phyloP scores from a whole-genome alignment of 2,888 invertebrate species.

The Cheiracanthium punctorium region DNA sequence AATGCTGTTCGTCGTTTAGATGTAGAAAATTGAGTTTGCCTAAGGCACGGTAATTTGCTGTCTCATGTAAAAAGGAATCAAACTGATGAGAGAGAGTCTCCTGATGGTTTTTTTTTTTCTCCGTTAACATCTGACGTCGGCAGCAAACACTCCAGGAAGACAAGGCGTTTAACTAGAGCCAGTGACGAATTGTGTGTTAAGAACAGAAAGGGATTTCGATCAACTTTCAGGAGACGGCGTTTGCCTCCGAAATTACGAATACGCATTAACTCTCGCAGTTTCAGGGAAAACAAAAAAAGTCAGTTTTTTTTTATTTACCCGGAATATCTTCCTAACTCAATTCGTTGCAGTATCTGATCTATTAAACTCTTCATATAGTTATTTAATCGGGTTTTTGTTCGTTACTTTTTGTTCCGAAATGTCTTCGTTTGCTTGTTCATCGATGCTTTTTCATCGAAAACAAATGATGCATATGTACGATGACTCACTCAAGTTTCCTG shows the following conservation, averaged over 20 bases:
- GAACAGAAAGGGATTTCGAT: neutral
- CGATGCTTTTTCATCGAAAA: too few relatives aligned
- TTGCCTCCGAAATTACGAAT: neutral
- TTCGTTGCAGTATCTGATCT: too few relatives aligned
- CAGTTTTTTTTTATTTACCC: too few relatives aligned
- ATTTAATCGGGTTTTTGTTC: too few relatives aligned
- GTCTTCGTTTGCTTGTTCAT: too few relatives aligned
- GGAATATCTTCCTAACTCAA: too few relatives aligned
- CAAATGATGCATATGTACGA: too few relatives aligned
- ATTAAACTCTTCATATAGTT: too few relatives aligned
- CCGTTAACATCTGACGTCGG: neutral
- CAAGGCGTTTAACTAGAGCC: neutral
- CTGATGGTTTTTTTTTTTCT: neutral
- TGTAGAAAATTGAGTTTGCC: neutral
- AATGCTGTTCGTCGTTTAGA: neutral
- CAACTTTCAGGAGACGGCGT: neutral
- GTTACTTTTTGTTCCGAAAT: too few relatives aligned
- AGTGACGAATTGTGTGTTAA: constrained; percentile 2
- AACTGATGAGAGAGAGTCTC: neutral
- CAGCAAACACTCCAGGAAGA: neutral
- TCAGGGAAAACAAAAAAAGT: neutral
- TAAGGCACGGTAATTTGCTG: neutral
- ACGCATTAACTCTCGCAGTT: neutral
- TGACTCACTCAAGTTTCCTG: too few relatives aligned
- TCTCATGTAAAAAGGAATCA: neutral